These are phyloP conservation scores for Drosophila triauraria DNA, from an alignment of 1,140 invertebrate species.

Conservation along the genomic window DNA sequence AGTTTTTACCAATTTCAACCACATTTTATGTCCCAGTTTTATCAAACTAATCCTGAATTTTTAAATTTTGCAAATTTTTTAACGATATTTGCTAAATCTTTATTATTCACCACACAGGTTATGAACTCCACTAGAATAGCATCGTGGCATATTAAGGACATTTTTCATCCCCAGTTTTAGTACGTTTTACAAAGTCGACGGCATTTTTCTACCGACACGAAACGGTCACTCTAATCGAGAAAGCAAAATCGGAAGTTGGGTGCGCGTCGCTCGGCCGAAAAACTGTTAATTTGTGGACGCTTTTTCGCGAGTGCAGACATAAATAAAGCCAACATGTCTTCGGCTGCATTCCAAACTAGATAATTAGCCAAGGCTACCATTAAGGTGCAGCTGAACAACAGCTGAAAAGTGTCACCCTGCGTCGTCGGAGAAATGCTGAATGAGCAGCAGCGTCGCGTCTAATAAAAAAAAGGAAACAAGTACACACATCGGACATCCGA, in stretches of 20 bases:
- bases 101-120: no score
- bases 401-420: conserved; percentile 25
- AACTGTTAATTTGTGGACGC: conserved; percentile 46
- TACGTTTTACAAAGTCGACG: background rate
- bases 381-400: conserved; percentile 10
- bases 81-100: no score
- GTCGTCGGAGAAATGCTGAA: conserved; percentile 50
- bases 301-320: conserved; percentile 63
- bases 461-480: conserved; percentile 45
- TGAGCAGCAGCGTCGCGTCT: conserved; percentile 56
- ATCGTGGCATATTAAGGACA: background rate
- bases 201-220: background rate
- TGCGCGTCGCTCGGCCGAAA: conserved; percentile 47
- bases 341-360: conserved; percentile 17
- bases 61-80: no score
- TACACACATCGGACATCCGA: conserved; percentile 28
- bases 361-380: conserved; percentile 7
- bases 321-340: conserved; percentile 37
- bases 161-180: background rate
- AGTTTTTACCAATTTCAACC: no score
- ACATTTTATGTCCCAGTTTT: no score
- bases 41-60: no score
- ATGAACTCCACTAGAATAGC: no score
- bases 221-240: conserved; percentile 43
- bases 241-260: conserved; percentile 40